A percentile compares a stretch with the other conserved stretches of the same genome.
Conservation (phyloP, 53 echinoderm and acorn worm species). For the Apostichopus leukothele region DNA sequence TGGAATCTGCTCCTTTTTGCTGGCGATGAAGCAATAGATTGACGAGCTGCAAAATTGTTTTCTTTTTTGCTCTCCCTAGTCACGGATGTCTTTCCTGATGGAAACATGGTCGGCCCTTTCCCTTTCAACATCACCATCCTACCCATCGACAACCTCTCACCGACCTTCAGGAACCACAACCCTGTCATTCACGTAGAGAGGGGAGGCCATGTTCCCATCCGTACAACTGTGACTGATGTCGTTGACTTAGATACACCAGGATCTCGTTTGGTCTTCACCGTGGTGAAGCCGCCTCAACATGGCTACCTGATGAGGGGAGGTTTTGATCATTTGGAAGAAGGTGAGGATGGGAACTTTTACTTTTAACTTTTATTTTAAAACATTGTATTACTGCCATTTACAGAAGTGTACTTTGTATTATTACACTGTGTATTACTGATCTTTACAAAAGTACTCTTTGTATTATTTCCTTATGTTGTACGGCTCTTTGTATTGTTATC, state of each 20-base stretch:
- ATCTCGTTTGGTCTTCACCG: conserved; percentile 66
- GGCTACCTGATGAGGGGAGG: conserved; percentile 74
- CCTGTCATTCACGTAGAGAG: conserved; percentile 68
- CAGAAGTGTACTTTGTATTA: too few species aligned
- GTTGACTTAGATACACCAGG: conserved; percentile 71
- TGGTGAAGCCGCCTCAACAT: conserved; percentile 57
- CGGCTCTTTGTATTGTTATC: too few species aligned
- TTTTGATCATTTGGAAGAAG: conserved; percentile 43
- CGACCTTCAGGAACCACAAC: conserved; percentile 62
- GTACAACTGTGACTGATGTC: conserved; percentile 61
- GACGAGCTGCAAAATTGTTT: too few species aligned
- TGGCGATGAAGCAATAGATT: too few species aligned
- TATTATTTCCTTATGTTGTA: too few species aligned
- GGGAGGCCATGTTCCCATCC: conserved; percentile 69
- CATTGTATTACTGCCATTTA: too few species aligned
- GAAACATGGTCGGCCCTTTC: conserved; percentile 73
- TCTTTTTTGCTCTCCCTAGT: conserved; percentile 16
- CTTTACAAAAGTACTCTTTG: too few species aligned
- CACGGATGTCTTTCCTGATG: conserved; percentile 53
- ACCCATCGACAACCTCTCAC: conserved; percentile 65
- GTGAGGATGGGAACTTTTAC: conserved; percentile 29
- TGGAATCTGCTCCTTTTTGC: too few species aligned
- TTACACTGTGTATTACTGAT: too few species aligned
- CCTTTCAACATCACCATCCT: conserved; percentile 86
- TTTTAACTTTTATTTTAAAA: not conserved